Conservation (phyloP, 1,140 invertebrate genomes). For the Hydropsyche tenuis region DNA sequence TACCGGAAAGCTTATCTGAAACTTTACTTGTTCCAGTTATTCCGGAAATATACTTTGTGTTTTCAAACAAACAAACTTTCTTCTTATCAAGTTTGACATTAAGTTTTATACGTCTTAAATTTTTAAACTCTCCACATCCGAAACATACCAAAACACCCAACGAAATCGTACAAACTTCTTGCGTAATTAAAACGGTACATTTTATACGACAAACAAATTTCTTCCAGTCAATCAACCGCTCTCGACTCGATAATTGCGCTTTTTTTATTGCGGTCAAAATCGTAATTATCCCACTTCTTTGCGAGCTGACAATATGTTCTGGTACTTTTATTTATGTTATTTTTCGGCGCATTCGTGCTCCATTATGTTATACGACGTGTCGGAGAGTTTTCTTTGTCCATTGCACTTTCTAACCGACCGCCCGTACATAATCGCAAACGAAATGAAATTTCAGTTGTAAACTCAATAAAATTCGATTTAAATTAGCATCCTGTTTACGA, state of each 20-base stretch:
- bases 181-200: neutral
- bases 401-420: slow-evolving; percentile 14
- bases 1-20: too few species aligned
- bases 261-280: neutral
- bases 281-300: slow-evolving; percentile 18
- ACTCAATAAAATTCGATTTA: neutral
- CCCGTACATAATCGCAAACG: too few species aligned
- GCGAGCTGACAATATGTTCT: neutral
- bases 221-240: slow-evolving; percentile 9
- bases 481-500: slow-evolving; percentile 1
- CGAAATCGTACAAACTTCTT: neutral
- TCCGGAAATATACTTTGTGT: too few species aligned
- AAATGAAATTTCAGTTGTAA: too few species aligned
- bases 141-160: neutral
- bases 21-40: too few species aligned
- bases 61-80: too few species aligned
- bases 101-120: neutral
- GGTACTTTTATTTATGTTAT: neutral
- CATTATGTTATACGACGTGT: neutral
- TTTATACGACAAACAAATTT: slow-evolving; percentile 5
- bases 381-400: slow-evolving; percentile 1
- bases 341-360: neutral
- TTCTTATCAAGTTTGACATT: too few species aligned
- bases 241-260: neutral
- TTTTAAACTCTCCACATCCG: neutral